phyloP scores from a whole-genome alignment of 2,113 vertebrate genomes.

The Desmodus rotundus region DNA sequence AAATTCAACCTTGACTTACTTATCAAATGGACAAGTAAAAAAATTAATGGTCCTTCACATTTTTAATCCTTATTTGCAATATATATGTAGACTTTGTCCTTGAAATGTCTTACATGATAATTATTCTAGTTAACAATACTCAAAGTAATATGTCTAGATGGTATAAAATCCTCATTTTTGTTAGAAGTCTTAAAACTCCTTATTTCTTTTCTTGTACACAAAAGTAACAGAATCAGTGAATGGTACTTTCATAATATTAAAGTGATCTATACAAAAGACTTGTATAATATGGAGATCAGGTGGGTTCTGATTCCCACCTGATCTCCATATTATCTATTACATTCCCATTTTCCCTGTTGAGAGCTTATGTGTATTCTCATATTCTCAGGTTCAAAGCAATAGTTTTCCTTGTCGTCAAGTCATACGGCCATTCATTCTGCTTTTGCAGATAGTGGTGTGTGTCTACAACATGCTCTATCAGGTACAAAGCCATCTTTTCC shows the following conservation, averaged over 20 bases:
- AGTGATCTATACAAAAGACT: not conserved
- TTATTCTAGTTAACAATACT: not conserved
- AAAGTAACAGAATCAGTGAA: not conserved
- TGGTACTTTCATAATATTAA: not conserved
- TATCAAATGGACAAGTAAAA: not conserved
- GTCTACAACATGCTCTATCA: not conserved
- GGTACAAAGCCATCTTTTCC: not conserved
- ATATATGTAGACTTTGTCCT: not conserved
- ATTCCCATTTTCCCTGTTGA: not conserved
- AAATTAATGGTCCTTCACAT: not conserved
- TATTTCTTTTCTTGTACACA: not conserved
- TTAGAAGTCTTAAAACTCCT: not conserved
- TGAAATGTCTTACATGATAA: not conserved
- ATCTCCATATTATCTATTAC: not conserved
- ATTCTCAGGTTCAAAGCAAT: not conserved
- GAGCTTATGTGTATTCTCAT: not conserved
- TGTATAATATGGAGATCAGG: no score
- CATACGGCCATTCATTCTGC: not conserved
- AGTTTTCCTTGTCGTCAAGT: not conserved
- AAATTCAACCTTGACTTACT: conserved; percentile 4
- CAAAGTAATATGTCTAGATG: not conserved
- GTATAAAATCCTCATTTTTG: not conserved
- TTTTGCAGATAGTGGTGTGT: not conserved
- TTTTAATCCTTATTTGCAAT: not conserved
- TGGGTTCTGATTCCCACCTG: not conserved